Evolutionary conservation across 2,888 invertebrate species (phyloP).

Genomic region (Andrena flavipes): DNA sequence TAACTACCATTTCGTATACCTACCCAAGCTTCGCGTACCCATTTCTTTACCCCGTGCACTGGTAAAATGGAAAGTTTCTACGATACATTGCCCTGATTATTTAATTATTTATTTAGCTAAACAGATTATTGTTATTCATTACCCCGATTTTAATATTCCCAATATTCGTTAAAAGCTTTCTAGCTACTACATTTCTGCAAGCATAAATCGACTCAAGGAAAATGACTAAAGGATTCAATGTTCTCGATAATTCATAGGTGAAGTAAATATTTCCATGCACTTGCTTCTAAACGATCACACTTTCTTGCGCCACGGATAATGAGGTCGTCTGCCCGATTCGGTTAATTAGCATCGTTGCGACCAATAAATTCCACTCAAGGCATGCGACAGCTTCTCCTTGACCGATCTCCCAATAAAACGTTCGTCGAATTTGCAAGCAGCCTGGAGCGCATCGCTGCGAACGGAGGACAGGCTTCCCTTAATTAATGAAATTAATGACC

Average conservation of each 20-base stretch:
- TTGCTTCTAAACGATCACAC: not conserved
- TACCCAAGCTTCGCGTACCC: conserved; percentile 6
- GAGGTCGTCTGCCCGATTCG: not conserved
- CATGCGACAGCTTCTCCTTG: conserved; percentile 24
- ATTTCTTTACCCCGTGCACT: conserved; percentile 28
- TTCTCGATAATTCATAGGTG: too few species aligned
- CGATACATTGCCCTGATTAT: not conserved
- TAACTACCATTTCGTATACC: not conserved
- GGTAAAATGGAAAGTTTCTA: not conserved
- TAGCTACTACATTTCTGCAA: not conserved
- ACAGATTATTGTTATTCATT: not conserved
- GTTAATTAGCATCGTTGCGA: conserved; percentile 34
- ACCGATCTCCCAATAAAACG: conserved; percentile 35
- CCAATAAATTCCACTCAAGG: conserved; percentile 31
- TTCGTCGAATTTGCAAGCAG: conserved; percentile 64
- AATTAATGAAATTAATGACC: conserved; percentile 79
- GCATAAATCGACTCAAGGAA: not conserved
- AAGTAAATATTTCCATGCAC: too few species aligned
- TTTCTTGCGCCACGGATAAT: not conserved
- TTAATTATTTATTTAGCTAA: too few species aligned
- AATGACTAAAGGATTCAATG: not conserved
- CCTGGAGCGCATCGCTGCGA: conserved; percentile 57
- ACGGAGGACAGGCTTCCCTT: conserved; percentile 66
- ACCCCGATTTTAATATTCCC: not conserved
- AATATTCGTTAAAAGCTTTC: not conserved